These are phyloP conservation scores for Archivesica marissinica DNA, from an alignment of 1,140 invertebrate genomes.

Conservation along the genomic window DNA sequence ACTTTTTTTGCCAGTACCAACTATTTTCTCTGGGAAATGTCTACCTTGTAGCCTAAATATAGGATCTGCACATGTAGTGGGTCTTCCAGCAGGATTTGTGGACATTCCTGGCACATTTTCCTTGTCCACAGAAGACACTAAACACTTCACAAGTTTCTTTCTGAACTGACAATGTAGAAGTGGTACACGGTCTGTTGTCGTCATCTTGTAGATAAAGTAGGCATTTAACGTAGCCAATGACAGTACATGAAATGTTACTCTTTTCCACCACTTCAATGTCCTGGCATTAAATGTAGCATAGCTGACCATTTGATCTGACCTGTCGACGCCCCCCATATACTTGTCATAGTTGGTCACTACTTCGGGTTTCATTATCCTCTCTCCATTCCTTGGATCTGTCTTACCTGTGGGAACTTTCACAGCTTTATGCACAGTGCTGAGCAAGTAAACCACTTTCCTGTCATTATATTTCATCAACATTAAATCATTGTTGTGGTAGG, in stretches of 20 bases:
- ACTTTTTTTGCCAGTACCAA: not conserved
- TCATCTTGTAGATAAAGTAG: constrained; percentile 19
- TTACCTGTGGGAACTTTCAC: not conserved
- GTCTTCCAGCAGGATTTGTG: not conserved
- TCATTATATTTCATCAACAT: constrained; percentile 16
- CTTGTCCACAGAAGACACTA: not conserved
- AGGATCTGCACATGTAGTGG: not conserved
- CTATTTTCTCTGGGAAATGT: not conserved
- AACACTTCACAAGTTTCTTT: not conserved
- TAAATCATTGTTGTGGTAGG: not conserved
- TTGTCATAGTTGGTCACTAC: constrained; percentile 14
- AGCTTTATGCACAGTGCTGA: constrained; percentile 13
- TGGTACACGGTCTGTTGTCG: not conserved
- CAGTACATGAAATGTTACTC: constrained; percentile 46
- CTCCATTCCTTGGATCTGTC: not conserved
- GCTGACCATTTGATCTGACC: constrained; percentile 38
- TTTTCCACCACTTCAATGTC: constrained; percentile 48
- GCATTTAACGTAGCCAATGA: not conserved
- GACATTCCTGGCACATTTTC: too few species aligned
- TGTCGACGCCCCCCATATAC: constrained; percentile 41
- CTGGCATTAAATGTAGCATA: not conserved
- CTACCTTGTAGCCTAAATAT: not conserved
- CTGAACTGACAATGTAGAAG: not conserved
- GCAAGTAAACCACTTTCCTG: constrained; percentile 11
- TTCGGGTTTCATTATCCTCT: not conserved